Evolutionary conservation across 2,113 vertebrate genomes (phyloP).

Genomic region (Mus spicilegus): DNA sequence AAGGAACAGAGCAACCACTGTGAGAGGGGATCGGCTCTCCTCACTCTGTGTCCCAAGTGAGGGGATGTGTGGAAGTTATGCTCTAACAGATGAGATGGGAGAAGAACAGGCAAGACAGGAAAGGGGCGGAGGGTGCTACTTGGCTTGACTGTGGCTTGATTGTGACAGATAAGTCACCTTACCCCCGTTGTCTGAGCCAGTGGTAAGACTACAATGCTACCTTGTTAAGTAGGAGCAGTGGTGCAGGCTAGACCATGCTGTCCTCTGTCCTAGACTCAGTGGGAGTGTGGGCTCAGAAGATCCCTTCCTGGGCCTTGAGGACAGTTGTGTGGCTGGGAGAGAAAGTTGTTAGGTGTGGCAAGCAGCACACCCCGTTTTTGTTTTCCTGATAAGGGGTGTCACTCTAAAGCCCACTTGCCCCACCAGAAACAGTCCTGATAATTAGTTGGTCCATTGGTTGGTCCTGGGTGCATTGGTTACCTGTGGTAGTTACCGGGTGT

Average conservation of each 20-base stretch:
- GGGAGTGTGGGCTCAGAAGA: neutral
- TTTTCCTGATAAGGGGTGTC: neutral
- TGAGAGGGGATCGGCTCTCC: conserved; percentile 7
- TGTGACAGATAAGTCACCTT: neutral
- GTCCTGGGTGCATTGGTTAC: neutral
- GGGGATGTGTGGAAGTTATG: neutral
- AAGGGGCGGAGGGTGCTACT: neutral
- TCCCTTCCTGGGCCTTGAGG: neutral
- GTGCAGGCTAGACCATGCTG: neutral
- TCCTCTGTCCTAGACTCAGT: neutral
- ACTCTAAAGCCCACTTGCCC: neutral
- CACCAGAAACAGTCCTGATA: neutral
- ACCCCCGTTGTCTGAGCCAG: neutral
- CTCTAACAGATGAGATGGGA: neutral
- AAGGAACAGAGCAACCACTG: neutral
- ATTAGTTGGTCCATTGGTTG: neutral
- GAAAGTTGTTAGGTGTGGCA: neutral
- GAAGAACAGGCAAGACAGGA: neutral
- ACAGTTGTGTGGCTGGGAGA: neutral
- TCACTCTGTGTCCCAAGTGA: fast-evolving
- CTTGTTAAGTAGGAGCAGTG: neutral
- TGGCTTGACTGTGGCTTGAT: neutral
- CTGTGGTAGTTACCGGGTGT: conserved; percentile 31
- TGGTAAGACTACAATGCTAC: neutral
- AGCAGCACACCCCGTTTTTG: neutral